Evolutionary conservation across 1,140 invertebrate genomes (phyloP).

Genomic region (Campoletis sonorensis): DNA sequence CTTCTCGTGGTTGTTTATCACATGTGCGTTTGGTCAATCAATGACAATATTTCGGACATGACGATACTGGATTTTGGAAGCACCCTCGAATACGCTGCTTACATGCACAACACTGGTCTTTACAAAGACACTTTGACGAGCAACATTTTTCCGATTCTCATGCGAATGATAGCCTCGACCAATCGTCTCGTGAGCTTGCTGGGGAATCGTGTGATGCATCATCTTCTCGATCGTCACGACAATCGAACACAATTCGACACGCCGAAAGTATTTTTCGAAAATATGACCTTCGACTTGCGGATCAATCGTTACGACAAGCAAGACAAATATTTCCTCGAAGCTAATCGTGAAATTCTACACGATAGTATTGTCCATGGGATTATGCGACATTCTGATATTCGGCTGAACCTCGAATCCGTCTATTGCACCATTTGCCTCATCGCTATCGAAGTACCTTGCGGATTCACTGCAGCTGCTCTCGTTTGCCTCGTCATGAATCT

Average conservation of each 20-base stretch:
- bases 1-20: conserved; percentile 68
- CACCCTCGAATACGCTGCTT: conserved; percentile 75
- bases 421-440: conserved; percentile 78
- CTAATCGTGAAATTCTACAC: conserved; percentile 75
- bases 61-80: conserved; percentile 74
- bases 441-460: conserved; percentile 78
- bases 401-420: conserved; percentile 75
- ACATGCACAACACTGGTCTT: conserved; percentile 68
- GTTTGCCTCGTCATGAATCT: conserved; percentile 78
- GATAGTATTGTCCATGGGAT: conserved; percentile 74
- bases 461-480: conserved; percentile 77
- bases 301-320: conserved; percentile 66
- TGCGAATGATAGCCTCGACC: conserved; percentile 74
- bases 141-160: conserved; percentile 72
- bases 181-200: conserved; percentile 74
- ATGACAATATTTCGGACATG: conserved; percentile 65
- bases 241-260: conserved; percentile 75
- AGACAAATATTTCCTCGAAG: conserved; percentile 76
- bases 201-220: conserved; percentile 77
- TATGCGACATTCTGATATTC: conserved; percentile 70
- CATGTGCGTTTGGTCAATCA: conserved; percentile 69
- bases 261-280: conserved; percentile 77
- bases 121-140: conserved; percentile 72
- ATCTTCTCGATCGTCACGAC: conserved; percentile 76
- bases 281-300: conserved; percentile 70